Evolutionary conservation across 37 sponge, comb jelly and placozoan species (phyloP).

Genomic region (Theonella swinhoei): DNA sequence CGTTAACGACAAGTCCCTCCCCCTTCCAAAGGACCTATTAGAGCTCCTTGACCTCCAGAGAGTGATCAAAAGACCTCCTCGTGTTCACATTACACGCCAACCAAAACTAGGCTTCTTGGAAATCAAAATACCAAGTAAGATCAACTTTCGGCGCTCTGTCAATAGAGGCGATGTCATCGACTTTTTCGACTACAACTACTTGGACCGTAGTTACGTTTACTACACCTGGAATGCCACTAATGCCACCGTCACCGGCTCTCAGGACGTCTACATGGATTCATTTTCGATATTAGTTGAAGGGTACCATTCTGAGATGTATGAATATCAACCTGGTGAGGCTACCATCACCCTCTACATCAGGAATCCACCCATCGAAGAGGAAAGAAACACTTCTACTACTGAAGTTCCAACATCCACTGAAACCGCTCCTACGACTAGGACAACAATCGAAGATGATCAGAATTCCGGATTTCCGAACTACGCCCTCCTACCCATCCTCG

Average conservation of each 20-base stretch:
- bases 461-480: constrained; percentile 30
- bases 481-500: constrained; percentile 57
- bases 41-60: neutral
- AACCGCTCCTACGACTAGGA: neutral
- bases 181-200: constrained; percentile 15
- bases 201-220: constrained; percentile 24
- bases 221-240: constrained; percentile 33
- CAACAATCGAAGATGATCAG: neutral
- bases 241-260: neutral
- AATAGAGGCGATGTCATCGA: neutral
- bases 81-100: neutral
- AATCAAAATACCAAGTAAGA: neutral
- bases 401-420: neutral
- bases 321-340: constrained; percentile 34
- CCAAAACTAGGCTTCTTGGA: constrained; percentile 37
- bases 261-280: constrained; percentile 1
- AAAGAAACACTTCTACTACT: neutral
- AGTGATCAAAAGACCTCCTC: neutral
- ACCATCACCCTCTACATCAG: neutral
- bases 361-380: neutral
- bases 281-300: constrained; percentile 25
- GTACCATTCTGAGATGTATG: neutral
- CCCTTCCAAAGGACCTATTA: constrained; percentile 27
- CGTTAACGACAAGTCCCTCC: neutral
- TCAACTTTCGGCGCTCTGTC: neutral